Evolutionary conservation across 1,140 invertebrate species (phyloP), one percentile per base, ranked within the genome.

Genomic region (Eurosta solidaginis): DNA sequence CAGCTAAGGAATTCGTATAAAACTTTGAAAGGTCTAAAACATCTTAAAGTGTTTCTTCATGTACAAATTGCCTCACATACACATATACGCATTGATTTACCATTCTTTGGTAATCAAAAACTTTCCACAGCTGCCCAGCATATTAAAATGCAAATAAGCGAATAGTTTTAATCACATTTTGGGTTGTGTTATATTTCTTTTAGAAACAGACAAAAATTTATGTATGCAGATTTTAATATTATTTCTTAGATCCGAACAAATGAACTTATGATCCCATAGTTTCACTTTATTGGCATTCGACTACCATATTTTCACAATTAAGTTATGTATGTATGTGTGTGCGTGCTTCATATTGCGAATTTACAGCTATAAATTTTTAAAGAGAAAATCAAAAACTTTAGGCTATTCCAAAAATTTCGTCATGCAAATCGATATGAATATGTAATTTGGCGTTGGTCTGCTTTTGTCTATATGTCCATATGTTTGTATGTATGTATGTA

Each of bases 341-440:
- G 33, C 10, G 20, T 36, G 33, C 20, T 22, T 40, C 22, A n/a
- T 20, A 33, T 68, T 42, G 22, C 59, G 59, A 68, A 68, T 68
- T 68, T 42, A 68, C 59, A 40, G 33, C 33, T 68, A 68, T 68
- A 68, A 68, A 68, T 68, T 68, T 68, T 33, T 40, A 68, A 36
- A 40, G 40, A n/a, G n/a, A n/a, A n/a, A n/a, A 68, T 2, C 22
- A 68, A 40, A 68, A 68, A 68, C 59, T 20, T 68, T 42, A 68
- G 22, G 40, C 59, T 40, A 68, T 20, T 68, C 29, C 59, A 33
- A 68, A n/a, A 42, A 68, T 68, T 68, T 68, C 59, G 59, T 68
- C 59, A 68, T 68, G 59, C 59, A 68, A 68, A 68, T 68, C 59
- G 59, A 68, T 68, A 68, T 68, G 59, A 68, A 68, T 68, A 68